Base-by-base conservation (phyloP, 2,888 invertebrate species). In the Amblyjoppa fuscipennis region DNA sequence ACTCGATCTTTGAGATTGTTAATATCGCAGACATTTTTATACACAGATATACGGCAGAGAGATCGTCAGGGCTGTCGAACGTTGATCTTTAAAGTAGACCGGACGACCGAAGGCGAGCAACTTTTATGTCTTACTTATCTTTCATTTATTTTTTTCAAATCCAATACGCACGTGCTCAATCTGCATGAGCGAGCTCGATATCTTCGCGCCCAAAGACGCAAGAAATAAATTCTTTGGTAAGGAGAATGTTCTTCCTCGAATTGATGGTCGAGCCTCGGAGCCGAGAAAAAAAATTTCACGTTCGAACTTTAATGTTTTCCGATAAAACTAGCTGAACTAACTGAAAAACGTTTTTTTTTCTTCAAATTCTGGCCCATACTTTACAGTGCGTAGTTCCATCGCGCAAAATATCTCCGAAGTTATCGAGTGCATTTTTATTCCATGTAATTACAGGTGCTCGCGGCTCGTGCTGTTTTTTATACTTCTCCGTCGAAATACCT, bases 21-120 rank as follows among this genome's bases (percentile, higher is more conserved):
- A 53, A 64, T 66, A 49, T 53, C 51, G 49, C 7, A 61, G 28
- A 49, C 34, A n/a, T 28, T 61, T 2, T 25, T 51, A 6, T 6
- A 6, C 1, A 59, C 0, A 71, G 11, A 53, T 31, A 34, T 71
- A 28, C 28, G 56, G 11, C 5, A 59, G 38, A 73, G 20, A 31
- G 51, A 7, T 34, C 25, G 70, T 53, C 76, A 49, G 38, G 41
- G 56, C 68, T 34, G 28, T 31, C 25, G 77, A 71, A 41, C 70
- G 56, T 73, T 82, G 66, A 77, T 82, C 56, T 64, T 73, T 56
- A 73, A 77, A 68, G 28, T 45, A 38, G 59, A 68, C 66, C 59
- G 53, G 38, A 45, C 45, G 49, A n/a, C n/a, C 73, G 66, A 80
- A 73, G 25, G 56, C 66, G 38, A 64, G 66, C 41, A 38, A 53